Evolutionary conservation across 1,140 invertebrate genomes (phyloP), one percentile per base, ranked within the genome.

Genomic region (Brachystomella parvula): DNA sequence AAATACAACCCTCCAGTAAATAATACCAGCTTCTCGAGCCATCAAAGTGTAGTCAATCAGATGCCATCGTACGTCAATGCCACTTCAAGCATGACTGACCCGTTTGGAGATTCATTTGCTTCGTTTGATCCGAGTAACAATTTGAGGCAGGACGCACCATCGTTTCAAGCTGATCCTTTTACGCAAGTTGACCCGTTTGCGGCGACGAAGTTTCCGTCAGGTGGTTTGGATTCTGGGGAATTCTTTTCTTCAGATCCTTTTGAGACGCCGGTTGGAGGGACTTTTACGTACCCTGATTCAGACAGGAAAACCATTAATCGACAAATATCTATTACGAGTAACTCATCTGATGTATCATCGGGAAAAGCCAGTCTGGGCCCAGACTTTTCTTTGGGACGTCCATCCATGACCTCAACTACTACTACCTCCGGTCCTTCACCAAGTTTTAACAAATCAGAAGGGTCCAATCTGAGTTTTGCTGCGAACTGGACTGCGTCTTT

Each of bases 61-160:
- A 53, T 53, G 9, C 49, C 15, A 6, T 15, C 15, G 49, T 19
- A 53, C 21, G 24, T 6, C 6, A 26, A 15, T 32, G 26, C 17
- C 3, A 63, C 44, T 53, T 3, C 9, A 19, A 29, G 30, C 17
- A 47, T 60, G 53, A 73, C 75, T 28, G 87, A 89, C 79, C 87
- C 87, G 0, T 89, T 89, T 74, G 87, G 87, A 15, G 89, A 91
- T 78, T 90, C 88, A 12, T 90, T 91, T 74, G 87, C 86, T 63
- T 66, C 69, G 3, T 78, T 80, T 59, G 72, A 73, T 35, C 6
- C 31, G 9, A 60, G 26, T 47, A 59, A 47, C 15, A 53, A 47
- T 44, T 31, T 61, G 32, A 33, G 32, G 30, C 58, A 30, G 17
- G 31, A 35, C 3, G 39, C 64, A 1, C 57, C 62, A 24, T 47